Evolutionary conservation across 2,888 invertebrate genomes (phyloP), one percentile per base, ranked within the genome.

Genomic region (Lordiphosa andalusiaca): DNA sequence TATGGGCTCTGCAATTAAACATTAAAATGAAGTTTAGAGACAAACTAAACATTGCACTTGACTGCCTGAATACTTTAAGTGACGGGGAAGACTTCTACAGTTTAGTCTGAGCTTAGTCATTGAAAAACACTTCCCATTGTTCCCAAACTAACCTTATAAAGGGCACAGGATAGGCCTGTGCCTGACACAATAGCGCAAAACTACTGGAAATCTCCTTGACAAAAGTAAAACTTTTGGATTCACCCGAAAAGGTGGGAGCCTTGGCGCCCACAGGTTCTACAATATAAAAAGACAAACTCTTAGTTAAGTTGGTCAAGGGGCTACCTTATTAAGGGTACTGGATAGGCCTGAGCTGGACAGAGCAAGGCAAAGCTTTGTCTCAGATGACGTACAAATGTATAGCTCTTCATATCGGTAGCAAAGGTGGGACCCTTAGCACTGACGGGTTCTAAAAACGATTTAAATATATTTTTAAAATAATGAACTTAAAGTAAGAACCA

Each of bases 141-240:
- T n/a, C 1, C 16, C 1, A 2, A 65, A 86, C 86, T 72, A 91
- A 94, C 93, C 93, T 93, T 91, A 93, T 93, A 62, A 92, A 86
- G 73, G 94, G 95, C 73, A 94, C 92, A 42, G 95, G 95, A 90
- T 90, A 92, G 6, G 92, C 93, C 88, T 94, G 94, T 44, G 93
- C 93, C 81, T 93, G 93, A 86, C 94, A 94, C 52, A 93, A 88
- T 58, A 94, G 87, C 13, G 92, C 91, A 80, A 93, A 91, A 60
- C 91, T 91, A 50, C 90, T 88, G 16, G 88, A 89, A 53, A 86
- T 85, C 37, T 88, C 84, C 73, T 90, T 87, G 40, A 90, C 87
- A 74, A 92, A 89, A 47, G 91, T 91, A 60, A 90, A 91, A 81
- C 91, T 91, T 86, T 91, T 92, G 48, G 93, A 93, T 67, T 92